Evolutionary conservation across 2,888 invertebrate genomes (phyloP), one percentile per base, ranked within the genome.

Genomic region (Agonopterix heracliana): DNA sequence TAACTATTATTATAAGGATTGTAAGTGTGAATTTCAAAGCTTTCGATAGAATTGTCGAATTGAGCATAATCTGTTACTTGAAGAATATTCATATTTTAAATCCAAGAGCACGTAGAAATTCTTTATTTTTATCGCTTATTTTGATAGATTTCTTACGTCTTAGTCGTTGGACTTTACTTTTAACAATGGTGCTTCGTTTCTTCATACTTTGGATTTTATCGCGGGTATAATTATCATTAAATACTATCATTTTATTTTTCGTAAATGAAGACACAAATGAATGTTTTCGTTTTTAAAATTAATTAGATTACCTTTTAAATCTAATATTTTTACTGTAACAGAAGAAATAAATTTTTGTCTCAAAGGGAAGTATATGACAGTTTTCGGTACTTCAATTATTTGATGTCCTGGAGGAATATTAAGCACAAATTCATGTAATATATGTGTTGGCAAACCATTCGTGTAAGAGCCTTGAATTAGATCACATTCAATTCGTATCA

Each of bases 1-100:
- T 45, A 53, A 44, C 44, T 50, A 44, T 36, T 47, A 11, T 48
- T 50, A 17, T 54, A 55, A 5, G 55, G 52, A 26, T 53, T 54
- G 34, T 57, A 55, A 3, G 51, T 47, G 49, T 55, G 55, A 5
- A 55, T 49, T 47, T 57, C 57, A 53, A 51, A 51, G 41, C 54
- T 53, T 40, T 52, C 53, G 12, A 55, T 55, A 12, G 55, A 54
- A 41, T 55, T 51, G 13, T 55, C 54, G 26, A 40, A 46, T 11
- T 50, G 41, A 2, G 52, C 43, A 10, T 14, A n/a, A 45, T 54
- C 54, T 2, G 40, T 38, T 10, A 55, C 52, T 48, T 49, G 50
- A 13, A 52, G 40, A 36, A 50, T 48, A 45, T 9, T 48, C 45
- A 43, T 57, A 53, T 50, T 53, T 48, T 50, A 46, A 56, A 55